Evolutionary conservation across 2,888 invertebrate genomes (phyloP), one percentile per base, ranked within the genome.

Genomic region (Perdita meconis): DNA sequence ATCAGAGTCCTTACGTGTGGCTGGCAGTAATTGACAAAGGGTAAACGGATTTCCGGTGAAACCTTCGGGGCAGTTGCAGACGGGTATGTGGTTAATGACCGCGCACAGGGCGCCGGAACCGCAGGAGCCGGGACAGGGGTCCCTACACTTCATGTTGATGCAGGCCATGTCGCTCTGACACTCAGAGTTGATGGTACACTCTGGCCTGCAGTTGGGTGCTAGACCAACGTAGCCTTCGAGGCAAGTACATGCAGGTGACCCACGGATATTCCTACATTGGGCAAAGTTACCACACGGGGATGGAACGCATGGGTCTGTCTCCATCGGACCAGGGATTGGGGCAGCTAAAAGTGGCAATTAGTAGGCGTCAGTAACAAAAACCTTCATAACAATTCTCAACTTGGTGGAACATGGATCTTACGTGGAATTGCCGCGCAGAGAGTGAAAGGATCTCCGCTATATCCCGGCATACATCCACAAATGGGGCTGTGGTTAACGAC

Each of bases 241-340:
- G 71, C 94, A 94, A n/a, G 92, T 91, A 82, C 94, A 94, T 0
- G 92, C 87, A 5, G 93, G 73, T 13, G 76, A 83, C 6, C 72
- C 81, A 4, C 95, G 95, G 80, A 93, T 92, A 85, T 94, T 95
- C 89, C 93, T 94, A 88, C 96, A 96, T 88, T 94, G 92, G 4
- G 96, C 94, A 89, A 96, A 95, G n/a, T 94, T 94, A 22, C 96
- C 96, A 87, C 96, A 96, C 5, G 96, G 95, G 36, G 95, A 95
- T 56, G 95, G 95, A 60, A 94, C 92, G 88, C 96, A 96, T 19
- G 95, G 95, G 74, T 95, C 85, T 50, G 12, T 68, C 2, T 72
- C 86, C 95, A 92, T 38, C 16, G 40, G 60, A n/a, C 50, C 61
- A 2, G 75, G 66, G 30, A 61, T 40, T 12, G 91, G 96, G 96